Evolutionary conservation across 2,797 vertebrate species (phyloP), one percentile per base, ranked within the genome.

Genomic region (Clarias pachynema): DNA sequence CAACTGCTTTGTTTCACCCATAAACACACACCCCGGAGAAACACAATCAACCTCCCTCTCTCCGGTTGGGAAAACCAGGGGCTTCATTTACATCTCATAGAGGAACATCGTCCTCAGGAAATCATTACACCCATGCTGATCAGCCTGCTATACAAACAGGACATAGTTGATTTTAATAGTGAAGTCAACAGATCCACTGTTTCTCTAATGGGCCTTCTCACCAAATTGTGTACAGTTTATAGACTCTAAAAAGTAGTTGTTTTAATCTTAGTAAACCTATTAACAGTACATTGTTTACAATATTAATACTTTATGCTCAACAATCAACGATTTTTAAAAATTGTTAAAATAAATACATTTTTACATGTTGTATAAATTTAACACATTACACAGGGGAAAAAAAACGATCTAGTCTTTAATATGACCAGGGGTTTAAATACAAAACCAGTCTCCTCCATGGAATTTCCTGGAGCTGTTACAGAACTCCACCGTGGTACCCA

Each of bases 1-100:
- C 95, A 92, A 93, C 93, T 94, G 94, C 95, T 95, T 96, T 95
- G 94, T 95, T 92, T 94, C 62, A 94, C 89, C 92, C 91, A 93
- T 94, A 94, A 95, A 95, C 94, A 94, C 93, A 84, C 87, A 92
- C 89, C 93, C 93, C 84, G 79, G 80, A 56, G 85, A 84, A 90
- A 86, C 75, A 82, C 87, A 86, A 79, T 85, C 92, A 93, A 63
- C 82, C 92, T 93, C 92, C 93, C 93, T 92, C 93, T 93, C 88
- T 89, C 89, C 91, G 72, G 92, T 93, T 93, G 92, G 91, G 89
- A 92, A 94, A 95, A 92, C 92, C 91, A 91, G 90, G 90, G 90
- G 84, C 89, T 90, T 90, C 88, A 88, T 91, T 93, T 85, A 89
- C 90, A 91, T 90, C 85, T 79, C 83, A 75, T 78, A 66, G 82